phyloP scores from a whole-genome alignment of 2,113 vertebrate genomes.

The Lagopus muta region DNA sequence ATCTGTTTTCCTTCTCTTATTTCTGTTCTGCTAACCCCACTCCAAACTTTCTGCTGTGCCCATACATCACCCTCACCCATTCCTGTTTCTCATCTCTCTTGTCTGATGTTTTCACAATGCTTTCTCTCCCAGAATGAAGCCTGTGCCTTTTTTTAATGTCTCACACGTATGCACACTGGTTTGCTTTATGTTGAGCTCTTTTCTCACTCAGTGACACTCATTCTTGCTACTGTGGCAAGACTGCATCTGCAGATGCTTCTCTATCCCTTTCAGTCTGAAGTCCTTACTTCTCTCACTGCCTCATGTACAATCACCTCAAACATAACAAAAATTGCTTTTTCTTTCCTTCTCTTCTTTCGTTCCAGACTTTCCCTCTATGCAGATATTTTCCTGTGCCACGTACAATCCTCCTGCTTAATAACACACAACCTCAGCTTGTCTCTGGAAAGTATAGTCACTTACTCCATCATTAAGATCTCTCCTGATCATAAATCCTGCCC shows the following conservation, averaged over 20 bases:
- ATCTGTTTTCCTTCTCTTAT: not conserved
- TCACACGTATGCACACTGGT: not conserved
- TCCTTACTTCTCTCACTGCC: not conserved
- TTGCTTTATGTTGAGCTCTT: not conserved
- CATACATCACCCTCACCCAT: not conserved
- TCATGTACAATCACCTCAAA: not conserved
- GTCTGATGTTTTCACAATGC: not conserved
- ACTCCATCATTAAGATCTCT: not conserved
- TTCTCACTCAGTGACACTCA: constrained; percentile 1
- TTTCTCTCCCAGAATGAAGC: not conserved
- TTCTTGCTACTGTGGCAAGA: not conserved
- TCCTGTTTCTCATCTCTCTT: not conserved
- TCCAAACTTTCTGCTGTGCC: constrained; percentile 30
- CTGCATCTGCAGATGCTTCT: not conserved
- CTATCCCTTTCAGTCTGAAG: not conserved
- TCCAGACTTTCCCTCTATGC: not conserved
- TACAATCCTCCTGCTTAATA: not conserved
- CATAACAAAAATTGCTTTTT: not conserved
- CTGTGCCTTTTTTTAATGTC: not conserved
- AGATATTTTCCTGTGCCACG: not conserved
- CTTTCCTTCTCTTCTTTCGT: not conserved
- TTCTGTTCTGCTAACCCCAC: not conserved
- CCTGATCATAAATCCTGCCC: not conserved
- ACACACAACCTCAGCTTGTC: not conserved
- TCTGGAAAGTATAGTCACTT: not conserved